Evolutionary conservation across 2,797 vertebrate genomes (phyloP).

Genomic region (Pteronotus mesoamericanus): DNA sequence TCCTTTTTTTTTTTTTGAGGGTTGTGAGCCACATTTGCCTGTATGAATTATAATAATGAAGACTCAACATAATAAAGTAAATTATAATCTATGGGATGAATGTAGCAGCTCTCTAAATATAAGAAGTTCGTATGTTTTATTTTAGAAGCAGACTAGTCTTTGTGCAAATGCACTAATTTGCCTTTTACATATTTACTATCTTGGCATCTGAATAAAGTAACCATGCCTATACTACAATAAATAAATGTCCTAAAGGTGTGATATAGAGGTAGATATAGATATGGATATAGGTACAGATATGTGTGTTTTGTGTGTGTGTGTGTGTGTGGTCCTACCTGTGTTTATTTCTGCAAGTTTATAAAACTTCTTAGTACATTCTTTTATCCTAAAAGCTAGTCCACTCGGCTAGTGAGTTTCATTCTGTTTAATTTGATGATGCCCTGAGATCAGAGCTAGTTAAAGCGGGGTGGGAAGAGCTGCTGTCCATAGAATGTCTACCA

Average conservation of each 20-base stretch:
- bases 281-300: not conserved
- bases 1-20: not conserved
- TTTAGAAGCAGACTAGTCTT: not conserved
- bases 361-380: not conserved
- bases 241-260: not conserved
- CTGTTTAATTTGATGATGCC: not conserved
- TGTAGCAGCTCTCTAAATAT: not conserved
- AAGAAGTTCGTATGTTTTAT: not conserved
- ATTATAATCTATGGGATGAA: not conserved
- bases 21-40: not conserved
- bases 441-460: not conserved
- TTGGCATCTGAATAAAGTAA: not conserved
- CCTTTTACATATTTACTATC: not conserved
- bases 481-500: not conserved
- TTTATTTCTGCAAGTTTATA: slow-evolving; percentile 11
- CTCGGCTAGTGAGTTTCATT: not conserved
- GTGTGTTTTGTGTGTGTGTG: not conserved
- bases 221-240: not conserved
- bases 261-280: not conserved
- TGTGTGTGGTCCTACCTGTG: not conserved
- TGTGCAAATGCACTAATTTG: not conserved
- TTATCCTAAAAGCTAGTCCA: not conserved
- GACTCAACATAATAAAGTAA: not conserved
- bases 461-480: not conserved
- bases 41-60: not conserved